These are phyloP conservation scores for Phyllostomus hastatus DNA, from an alignment of 2,113 vertebrate species.

Conservation along the genomic window DNA sequence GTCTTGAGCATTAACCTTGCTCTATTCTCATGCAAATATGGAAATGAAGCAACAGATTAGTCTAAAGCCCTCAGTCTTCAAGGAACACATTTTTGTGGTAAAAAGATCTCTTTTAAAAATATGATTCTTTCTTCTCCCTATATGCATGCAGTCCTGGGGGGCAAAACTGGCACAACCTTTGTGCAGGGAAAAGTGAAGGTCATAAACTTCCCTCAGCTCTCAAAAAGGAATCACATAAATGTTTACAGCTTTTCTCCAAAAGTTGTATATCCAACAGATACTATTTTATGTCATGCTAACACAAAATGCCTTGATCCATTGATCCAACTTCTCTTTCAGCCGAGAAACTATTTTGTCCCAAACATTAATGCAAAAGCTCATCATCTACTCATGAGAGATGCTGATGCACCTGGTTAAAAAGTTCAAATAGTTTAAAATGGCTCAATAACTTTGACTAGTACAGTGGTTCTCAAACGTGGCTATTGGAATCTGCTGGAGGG, in stretches of 20 bases:
- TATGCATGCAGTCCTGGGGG: not conserved
- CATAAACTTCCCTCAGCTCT: not conserved
- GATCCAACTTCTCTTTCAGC: not conserved
- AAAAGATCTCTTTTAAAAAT: not conserved
- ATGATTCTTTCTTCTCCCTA: not conserved
- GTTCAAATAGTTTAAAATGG: not conserved
- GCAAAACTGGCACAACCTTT: not conserved
- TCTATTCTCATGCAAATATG: not conserved
- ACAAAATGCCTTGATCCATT: not conserved
- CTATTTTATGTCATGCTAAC: not conserved
- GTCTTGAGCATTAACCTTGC: not conserved
- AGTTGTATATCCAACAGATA: not conserved
- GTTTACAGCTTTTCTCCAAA: not conserved
- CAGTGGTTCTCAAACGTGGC: not conserved
- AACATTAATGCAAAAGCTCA: not conserved
- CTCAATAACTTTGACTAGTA: not conserved
- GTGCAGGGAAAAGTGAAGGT: not conserved
- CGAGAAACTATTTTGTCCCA: not conserved
- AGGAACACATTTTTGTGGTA: not conserved
- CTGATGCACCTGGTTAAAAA: not conserved
- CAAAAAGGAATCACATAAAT: not conserved
- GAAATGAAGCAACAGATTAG: not conserved
- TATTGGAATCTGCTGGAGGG: not conserved
- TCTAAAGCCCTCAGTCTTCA: not conserved
- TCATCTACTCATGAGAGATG: not conserved